Evolutionary conservation across 2,888 invertebrate species (phyloP).

Genomic region (Yponomeuta plumbellus): DNA sequence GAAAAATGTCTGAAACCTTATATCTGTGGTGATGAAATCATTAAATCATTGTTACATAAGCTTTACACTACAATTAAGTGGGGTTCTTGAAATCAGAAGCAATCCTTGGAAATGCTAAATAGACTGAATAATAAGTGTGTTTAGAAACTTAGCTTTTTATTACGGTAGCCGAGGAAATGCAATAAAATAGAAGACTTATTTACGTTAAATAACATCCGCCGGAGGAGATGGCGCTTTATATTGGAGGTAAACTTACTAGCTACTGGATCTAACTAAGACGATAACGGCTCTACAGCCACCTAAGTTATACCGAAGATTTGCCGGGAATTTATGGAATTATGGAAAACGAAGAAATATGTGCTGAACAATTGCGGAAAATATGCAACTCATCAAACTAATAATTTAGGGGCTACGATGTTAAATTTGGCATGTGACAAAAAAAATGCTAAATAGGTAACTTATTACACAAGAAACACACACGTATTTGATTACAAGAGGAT

Average conservation of each 20-base stretch:
- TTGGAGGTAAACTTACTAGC: not conserved
- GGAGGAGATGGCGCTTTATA: not conserved
- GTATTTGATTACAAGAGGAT: too few species aligned
- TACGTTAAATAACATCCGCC: slow-evolving; percentile 1
- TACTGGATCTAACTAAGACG: not conserved
- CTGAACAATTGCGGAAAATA: too few species aligned
- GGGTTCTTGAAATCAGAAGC: not conserved
- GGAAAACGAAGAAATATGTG: too few species aligned
- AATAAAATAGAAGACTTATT: slow-evolving; percentile 1
- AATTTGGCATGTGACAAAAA: too few species aligned
- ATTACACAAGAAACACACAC: too few species aligned
- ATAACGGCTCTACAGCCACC: not conserved
- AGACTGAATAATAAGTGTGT: not conserved
- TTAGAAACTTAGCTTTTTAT: slow-evolving; percentile 1
- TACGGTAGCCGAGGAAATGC: not conserved
- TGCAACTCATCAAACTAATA: too few species aligned
- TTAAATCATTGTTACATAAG: not conserved
- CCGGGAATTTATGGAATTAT: not conserved
- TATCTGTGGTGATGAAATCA: not conserved
- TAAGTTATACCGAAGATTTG: not conserved
- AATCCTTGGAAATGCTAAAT: not conserved
- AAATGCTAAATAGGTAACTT: too few species aligned
- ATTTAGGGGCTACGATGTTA: too few species aligned
- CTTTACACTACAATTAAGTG: not conserved
- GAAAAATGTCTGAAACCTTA: not conserved